Percentiles rank a stretch among this genome's conserved stretches.
phyloP scores from a whole-genome alignment of 92 coral and sea anemone genomes.

The Paramuricea clavata region DNA sequence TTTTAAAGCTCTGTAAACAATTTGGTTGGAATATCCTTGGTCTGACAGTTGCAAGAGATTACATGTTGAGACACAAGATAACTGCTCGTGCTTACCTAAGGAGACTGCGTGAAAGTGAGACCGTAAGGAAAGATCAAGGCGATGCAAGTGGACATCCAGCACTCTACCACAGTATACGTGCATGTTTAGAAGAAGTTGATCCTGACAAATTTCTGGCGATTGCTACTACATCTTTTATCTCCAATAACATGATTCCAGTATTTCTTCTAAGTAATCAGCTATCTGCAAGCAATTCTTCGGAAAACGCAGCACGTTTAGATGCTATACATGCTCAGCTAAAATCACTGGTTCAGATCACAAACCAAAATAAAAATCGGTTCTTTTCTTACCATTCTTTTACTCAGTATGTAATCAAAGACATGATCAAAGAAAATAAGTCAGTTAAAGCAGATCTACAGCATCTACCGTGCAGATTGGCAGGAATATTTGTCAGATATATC shows the following conservation, averaged over 20 bases:
- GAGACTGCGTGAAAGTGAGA: neutral
- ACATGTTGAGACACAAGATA: neutral
- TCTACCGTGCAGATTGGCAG: slow-evolving; percentile 35
- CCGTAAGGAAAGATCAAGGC: neutral
- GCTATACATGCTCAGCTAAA: slow-evolving; percentile 20
- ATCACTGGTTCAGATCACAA: slow-evolving; percentile 28
- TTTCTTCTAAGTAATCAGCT: slow-evolving; percentile 8
- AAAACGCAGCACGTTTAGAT: neutral
- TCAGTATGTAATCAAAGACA: slow-evolving; percentile 26
- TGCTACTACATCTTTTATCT: slow-evolving; percentile 14
- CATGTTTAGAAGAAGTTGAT: slow-evolving; percentile 22
- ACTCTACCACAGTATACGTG: slow-evolving; percentile 14
- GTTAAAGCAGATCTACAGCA: too few relatives aligned
- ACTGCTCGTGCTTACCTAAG: neutral
- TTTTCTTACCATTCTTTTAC: slow-evolving; percentile 34
- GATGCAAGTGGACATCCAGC: neutral
- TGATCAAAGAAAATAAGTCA: neutral
- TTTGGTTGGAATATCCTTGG: slow-evolving; percentile 37
- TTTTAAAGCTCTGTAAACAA: slow-evolving; percentile 13
- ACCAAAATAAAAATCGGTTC: slow-evolving; percentile 20
- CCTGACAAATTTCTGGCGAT: neutral
- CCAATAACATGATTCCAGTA: slow-evolving; percentile 17
- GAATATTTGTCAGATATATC: slow-evolving; percentile 24
- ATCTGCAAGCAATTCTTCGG: slow-evolving; percentile 16
- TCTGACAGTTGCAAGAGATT: slow-evolving; percentile 1